Evolutionary conservation across 2,888 invertebrate genomes (phyloP), one percentile per base, ranked within the genome.

Genomic region (Mythimna lalbum): DNA sequence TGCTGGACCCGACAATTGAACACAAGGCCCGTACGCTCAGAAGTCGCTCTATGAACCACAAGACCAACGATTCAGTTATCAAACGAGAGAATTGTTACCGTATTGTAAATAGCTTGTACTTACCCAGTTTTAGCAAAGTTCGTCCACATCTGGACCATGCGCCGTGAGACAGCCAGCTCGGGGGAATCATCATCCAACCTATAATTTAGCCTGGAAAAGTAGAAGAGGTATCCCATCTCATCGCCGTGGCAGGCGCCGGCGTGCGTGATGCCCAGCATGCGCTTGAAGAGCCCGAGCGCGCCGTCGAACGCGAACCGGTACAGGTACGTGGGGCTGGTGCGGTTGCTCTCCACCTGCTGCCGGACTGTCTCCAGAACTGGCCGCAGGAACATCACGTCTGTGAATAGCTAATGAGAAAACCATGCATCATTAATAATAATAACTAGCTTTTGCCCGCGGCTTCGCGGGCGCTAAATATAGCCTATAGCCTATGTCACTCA

Each of bases 111-210:
- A 10, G 12, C 14, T 52, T 0, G 27, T 1, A 10, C 78, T 93
- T 87, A 97, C 97, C 97, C 97, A 77, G 96, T 97, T 91, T 97
- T 97, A 47, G 97, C 97, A 79, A 97, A 97, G 89, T 97, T 97
- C 36, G 97, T 96, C 97, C 97, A 97, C 96, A 97, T 94, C 83
- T 96, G 96, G 1, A 97, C 95, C 97, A 97, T 97, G 49, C 96
- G 94, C 74, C 94, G 95, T 56, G 97, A 97, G 1, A 97, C 97
- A 50, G 94, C 94, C 9, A 96, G 93, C 83, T 97, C 97, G 19
- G 96, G 93, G 0, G 97, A 97, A 65, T 95, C 95, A 21, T 97
- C 96, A 80, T 97, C 97, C 31, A 97, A 88, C 78, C 96, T 94
- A 78, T 97, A 95, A 90, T 97, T 97, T 19, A 97, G 93, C 81